phyloP scores from a whole-genome alignment of 2,113 vertebrate genomes.

The Crotalus helleri region DNA sequence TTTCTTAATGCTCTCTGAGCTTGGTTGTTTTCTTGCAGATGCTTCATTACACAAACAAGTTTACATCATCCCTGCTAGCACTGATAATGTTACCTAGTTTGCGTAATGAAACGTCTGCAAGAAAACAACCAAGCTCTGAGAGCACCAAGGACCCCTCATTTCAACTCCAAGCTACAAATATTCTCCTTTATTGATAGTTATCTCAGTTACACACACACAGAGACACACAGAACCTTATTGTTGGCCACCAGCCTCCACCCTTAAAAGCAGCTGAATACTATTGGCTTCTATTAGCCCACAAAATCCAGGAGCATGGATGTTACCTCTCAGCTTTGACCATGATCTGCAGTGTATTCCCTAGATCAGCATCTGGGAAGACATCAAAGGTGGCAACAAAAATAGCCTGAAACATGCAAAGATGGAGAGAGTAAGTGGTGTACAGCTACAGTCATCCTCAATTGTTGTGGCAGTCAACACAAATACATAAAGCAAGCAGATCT shows the following conservation, averaged over 20 bases:
- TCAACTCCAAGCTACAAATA: too few species aligned
- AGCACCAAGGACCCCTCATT: too few species aligned
- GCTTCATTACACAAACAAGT: too few species aligned
- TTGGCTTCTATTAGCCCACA: background rate
- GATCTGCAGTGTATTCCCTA: conserved; percentile 45
- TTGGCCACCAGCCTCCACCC: background rate
- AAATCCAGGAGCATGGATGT: background rate
- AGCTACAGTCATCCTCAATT: background rate
- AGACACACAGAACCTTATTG: background rate
- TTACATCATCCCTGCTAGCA: too few species aligned
- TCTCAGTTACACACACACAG: too few species aligned
- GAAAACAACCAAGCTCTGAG: too few species aligned
- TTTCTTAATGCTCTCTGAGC: too few species aligned
- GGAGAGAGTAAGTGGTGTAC: background rate
- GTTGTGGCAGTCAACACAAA: background rate
- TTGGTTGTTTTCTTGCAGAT: too few species aligned
- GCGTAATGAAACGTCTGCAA: too few species aligned
- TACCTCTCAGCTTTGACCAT: conserved; percentile 54
- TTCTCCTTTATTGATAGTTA: too few species aligned
- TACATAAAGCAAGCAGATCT: background rate
- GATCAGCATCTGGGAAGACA: conserved; percentile 38
- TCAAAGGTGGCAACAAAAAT: conserved; percentile 57
- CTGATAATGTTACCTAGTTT: too few species aligned
- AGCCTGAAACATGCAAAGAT: conserved; percentile 32
- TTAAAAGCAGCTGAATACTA: background rate